Evolutionary conservation across 2,888 invertebrate species (phyloP).

Genomic region (Drosophila sordidula): DNA sequence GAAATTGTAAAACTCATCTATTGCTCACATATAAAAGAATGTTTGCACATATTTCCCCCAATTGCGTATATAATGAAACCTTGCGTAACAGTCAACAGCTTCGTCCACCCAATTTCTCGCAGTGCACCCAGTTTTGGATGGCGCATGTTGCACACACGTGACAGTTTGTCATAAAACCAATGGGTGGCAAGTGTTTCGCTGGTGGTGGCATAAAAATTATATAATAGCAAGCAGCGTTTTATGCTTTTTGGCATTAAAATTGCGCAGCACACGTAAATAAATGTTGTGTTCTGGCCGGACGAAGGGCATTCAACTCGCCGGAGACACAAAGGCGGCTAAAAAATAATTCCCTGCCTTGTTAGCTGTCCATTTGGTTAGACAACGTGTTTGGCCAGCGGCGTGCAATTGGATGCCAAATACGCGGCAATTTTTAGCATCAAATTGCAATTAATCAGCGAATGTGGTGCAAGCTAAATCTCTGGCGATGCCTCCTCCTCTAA

Average conservation of each 20-base stretch:
- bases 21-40: too few relatives aligned
- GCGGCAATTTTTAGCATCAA: conserved; percentile 75
- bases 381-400: conserved; percentile 18
- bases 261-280: conserved; percentile 13
- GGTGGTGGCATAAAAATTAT: conserved; percentile 49
- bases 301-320: conserved; percentile 42
- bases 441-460: conserved; percentile 72
- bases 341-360: conserved; percentile 12
- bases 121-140: conserved; percentile 4
- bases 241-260: conserved; percentile 33
- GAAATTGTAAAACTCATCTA: too few relatives aligned
- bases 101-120: background rate
- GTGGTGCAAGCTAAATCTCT: conserved; percentile 39
- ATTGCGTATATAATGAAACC: too few relatives aligned
- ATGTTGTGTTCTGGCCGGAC: background rate
- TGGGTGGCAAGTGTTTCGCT: conserved; percentile 8
- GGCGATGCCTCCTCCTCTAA: conserved; percentile 1
- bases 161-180: conserved; percentile 47
- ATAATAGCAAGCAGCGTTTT: conserved; percentile 51
- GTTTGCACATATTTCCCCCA: too few relatives aligned
- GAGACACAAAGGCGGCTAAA: conserved; percentile 1
- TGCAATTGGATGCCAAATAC: conserved; percentile 41
- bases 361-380: conserved; percentile 24
- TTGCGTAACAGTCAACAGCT: too few relatives aligned
- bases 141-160: conserved; percentile 34